Base-by-base conservation (phyloP, 1,140 invertebrate genomes). In the Rhynchophorus ferrugineus region DNA sequence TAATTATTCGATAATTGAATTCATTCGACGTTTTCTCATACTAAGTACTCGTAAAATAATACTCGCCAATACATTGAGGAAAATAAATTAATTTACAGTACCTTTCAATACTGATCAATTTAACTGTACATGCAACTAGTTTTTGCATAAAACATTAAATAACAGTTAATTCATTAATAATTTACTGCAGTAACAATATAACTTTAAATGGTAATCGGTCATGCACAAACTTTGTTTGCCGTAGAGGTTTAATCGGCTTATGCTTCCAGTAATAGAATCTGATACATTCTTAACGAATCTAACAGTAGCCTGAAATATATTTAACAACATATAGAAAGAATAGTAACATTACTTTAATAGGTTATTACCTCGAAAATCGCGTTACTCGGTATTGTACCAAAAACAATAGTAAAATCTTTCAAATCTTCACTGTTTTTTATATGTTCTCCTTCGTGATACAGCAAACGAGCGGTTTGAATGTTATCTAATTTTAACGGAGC, bases 201-300 rank as follows among this genome's bases (percentile, higher is more conserved):
- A 74, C 63, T 89, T 85, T 19, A 90, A 71, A 58, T 79, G 74
- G 58, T 81, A 84, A 60, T 89, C 78, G 44, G 81, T 74, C 18
- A 91, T 76, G 63, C 89, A 92, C 55, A 73, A 73, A 68, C 87
- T 89, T 67, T 90, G 85, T 48, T 79, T 78, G 3, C 83, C 84
- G 58, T 90, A 91, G n/a, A 83, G 63, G 67, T 91, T 91, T n/a
- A 89, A 73, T 18, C 88, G 74, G 61, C 87, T 89, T 17, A 90
- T 75, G 2, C 80, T 78, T 1, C 85, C 85, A 0, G 78, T 75
- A 0, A 83, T 42, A 13, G 6, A 43, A 60, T 50, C 44, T 21
- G 56, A 29, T 33, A 35, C 18, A 33, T 33, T 43, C 7, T 37
- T 35, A 14, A 19, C 37, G 14, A 0, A 9, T 39, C 44, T 34